These are phyloP conservation scores for Nasonia vitripennis DNA, from an alignment of 1,140 invertebrate species.

Conservation along the genomic window DNA sequence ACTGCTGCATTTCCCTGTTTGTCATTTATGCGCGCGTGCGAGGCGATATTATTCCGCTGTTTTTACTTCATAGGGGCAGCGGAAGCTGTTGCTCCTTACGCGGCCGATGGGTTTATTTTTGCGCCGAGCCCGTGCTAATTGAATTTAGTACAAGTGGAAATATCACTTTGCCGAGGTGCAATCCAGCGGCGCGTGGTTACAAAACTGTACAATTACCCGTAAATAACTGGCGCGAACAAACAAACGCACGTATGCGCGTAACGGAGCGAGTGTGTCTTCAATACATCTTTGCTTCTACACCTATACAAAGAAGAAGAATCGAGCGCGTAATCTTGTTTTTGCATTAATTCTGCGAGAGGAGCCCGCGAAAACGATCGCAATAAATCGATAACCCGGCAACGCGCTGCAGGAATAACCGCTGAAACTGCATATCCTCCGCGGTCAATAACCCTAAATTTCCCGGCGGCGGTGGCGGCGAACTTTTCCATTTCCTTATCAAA, in stretches of 20 bases:
- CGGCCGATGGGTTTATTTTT: neutral
- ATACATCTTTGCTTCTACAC: no score
- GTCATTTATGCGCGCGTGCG: slow-evolving; percentile 19
- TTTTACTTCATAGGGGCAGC: neutral
- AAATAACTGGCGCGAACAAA: no score
- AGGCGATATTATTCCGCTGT: neutral
- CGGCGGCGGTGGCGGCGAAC: neutral
- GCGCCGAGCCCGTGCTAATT: neutral
- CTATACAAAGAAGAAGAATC: no score
- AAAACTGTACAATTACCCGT: no score
- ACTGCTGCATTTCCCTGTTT: neutral
- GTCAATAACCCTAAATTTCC: no score
- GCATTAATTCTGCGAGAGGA: no score
- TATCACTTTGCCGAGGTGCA: no score
- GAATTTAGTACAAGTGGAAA: neutral
- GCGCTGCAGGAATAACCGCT: neutral
- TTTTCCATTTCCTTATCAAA: neutral
- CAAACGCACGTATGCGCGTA: no score
- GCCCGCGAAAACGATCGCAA: neutral
- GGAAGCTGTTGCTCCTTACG: neutral
- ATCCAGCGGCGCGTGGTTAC: no score
- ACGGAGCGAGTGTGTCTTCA: no score
- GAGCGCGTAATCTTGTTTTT: no score
- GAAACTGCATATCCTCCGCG: no score
- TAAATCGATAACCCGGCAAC: neutral